Conservation (phyloP, 2,797 vertebrate species). For the Crocodylus rhombifer region DNA sequence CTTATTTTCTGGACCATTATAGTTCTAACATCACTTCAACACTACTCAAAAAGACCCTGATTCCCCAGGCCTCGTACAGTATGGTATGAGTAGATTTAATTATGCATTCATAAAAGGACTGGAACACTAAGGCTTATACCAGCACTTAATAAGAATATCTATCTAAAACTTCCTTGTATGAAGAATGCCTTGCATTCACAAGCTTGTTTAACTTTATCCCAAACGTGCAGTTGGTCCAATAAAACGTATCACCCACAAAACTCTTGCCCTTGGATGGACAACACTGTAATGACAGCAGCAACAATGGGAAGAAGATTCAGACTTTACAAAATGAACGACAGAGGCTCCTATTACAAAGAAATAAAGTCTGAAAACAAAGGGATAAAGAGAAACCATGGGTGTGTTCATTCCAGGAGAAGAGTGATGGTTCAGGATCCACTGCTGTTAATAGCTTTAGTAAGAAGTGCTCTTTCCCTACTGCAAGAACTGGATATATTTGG, state of each 20-base stretch:
- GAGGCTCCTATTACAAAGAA: not conserved
- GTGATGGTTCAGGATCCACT: not conserved
- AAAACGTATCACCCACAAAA: too few relatives aligned
- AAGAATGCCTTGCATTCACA: too few relatives aligned
- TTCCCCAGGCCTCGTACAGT: too few relatives aligned
- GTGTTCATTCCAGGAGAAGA: not conserved
- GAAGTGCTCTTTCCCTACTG: not conserved
- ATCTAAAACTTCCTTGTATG: not conserved
- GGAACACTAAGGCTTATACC: conserved; percentile 39
- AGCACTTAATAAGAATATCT: not conserved
- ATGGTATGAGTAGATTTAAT: conserved; percentile 52
- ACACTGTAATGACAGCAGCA: not conserved
- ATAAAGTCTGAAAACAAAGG: not conserved
- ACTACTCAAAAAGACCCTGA: too few relatives aligned
- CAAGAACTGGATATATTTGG: not conserved
- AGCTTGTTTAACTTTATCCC: too few relatives aligned
- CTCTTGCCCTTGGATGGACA: not conserved
- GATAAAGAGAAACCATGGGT: not conserved
- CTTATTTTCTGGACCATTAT: too few relatives aligned
- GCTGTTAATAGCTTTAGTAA: not conserved
- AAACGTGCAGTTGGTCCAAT: too few relatives aligned
- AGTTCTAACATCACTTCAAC: too few relatives aligned
- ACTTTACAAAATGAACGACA: not conserved
- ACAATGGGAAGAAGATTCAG: not conserved
- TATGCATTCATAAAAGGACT: conserved; percentile 55